Evolutionary conservation across 92 coral and sea anemone species (phyloP), one percentile per base, ranked within the genome.

Genomic region (Siderastrea radians): DNA sequence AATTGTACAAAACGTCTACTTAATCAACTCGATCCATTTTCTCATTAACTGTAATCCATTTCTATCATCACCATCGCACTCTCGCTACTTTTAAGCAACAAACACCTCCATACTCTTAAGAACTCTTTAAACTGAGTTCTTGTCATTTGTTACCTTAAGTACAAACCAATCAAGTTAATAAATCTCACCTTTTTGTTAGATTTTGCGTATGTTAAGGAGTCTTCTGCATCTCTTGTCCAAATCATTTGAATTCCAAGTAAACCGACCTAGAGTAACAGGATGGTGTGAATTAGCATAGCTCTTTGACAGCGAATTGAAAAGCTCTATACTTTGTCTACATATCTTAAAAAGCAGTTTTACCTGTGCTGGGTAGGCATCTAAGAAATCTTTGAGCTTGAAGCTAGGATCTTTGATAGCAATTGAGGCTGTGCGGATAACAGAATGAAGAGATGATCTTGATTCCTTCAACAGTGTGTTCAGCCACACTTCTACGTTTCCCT

Each of bases 401-500:
- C 83, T 87, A 5, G 99, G 93, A 81, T 98, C 98, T 73, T 91
- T 98, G 93, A 98, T 98, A 46, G 95, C 96, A 48, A 98, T 93
- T 4, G 99, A 98, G 15, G 99, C 99, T 87, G 93, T 96, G 51
- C 96, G 96, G 62, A 98, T 98, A 50, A 98, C 99, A 44, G 80
- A 82, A 55, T 94, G 99, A 9, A 98, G 78, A 9, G 99, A 96
- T 9, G 65, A 51, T 61, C 94, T 94, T 60, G 99, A 91, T 68
- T 93, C 89, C 82, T 80, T 87, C 66, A 95, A 88, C 64, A 98
- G 93, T 26, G 90, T 91, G 81, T 92, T 87, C 74, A 98, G 88
- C 99, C 99, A 98, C 47, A 96, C 91, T 68, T 98, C 99, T 44
- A 98, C 99, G 75, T 98, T 98, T 49, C 99, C 99, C 99, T 98